Base-by-base conservation (phyloP, 2,888 invertebrate genomes). In the Mythimna impura region DNA sequence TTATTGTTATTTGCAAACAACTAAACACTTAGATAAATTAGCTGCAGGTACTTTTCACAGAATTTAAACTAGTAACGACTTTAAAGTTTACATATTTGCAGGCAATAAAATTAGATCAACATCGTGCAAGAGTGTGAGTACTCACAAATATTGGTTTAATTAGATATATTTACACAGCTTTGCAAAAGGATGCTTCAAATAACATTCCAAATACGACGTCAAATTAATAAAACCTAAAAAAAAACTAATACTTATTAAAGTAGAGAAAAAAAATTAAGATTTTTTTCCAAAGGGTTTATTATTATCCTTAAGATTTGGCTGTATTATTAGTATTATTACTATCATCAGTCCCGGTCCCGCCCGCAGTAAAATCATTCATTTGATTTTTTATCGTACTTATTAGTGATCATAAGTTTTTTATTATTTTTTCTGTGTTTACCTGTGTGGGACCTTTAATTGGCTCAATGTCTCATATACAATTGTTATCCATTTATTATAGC, bases 311-410 rank as follows among this genome's bases (percentile, higher is more conserved):
- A 73, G 64, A 80, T 78, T 76, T 69, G 76, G 71, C 77, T 67
- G 82, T 78, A 70, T 80, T 70, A 88, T 36, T 36, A 36, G 10
- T 47, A 7, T 47, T 17, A 17, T 89, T 90, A 89, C 62, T 73
- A 89, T 89, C 80, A 87, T 87, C 90, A 91, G 90, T 92, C 91
- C 17, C 14, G 5, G 90, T 92, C 91, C 17, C 14, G 5, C 47
- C 5, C 47, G 47, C 47, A 47, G 17, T 17, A 47, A 47, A 47
- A 6, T 17, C 5, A 47, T 47, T 47, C 4, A 5, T 12, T 12
- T 47, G 10, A 47, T 12, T 43, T 43, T 36, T 36, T 36, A 36
- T 36, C 36, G 2, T 36, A 36, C 9, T 36, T 36, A 2, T 36
- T 36, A 36, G 2, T 36, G 3, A 43, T 43, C 12, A 14, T 14